Evolutionary conservation across 2,113 vertebrate species (phyloP), one percentile per base, ranked within the genome.

Genomic region (Mormyrus iriodes): DNA sequence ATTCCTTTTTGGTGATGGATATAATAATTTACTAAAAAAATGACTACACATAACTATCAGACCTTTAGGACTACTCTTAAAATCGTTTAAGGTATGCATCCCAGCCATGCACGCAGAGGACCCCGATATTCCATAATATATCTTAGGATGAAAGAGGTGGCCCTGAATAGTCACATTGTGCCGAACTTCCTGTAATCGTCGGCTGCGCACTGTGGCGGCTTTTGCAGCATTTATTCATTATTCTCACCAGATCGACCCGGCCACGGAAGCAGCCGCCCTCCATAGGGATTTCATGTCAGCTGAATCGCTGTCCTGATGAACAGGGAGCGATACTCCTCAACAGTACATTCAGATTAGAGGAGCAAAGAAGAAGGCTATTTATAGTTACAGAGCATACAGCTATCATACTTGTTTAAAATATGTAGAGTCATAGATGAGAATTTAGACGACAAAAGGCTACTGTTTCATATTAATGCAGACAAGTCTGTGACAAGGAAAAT

Each of bases 121-220:
- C 9, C 35, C 73, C 15, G 13, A 19, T 79, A 19, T 42, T 42
- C 73, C 15, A 35, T 42, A 17, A 7, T 79, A 35, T 19, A 76
- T 39, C 46, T 9, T 48, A 39, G 48, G 42, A 52, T 86, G 61
- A 79, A 24, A 42, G 55, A n/a, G 85, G 31, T 31, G 61, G 12
- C 46, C n/a, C 48, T 90, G 58, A 90, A 90, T 90, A 15, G 61
- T 13, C 10, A 31, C 35, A 87, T 89, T 90, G 89, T 90, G 44
- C 48, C 27, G 4, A 7, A 19, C 53, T 73, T 89, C 83, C 88
- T 49, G 88, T 85, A 17, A 13, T n/a, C 82, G 53, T 55, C 49
- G 3, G 88, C 73, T 27, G 24, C 83, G n/a, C 4, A 69, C 61
- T 31, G n/a, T 69, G 27, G n/a, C 21, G n/a, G n/a, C 88, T 51